phyloP scores from a whole-genome alignment of 2,888 invertebrate species.

The Thymelicus lineola region DNA sequence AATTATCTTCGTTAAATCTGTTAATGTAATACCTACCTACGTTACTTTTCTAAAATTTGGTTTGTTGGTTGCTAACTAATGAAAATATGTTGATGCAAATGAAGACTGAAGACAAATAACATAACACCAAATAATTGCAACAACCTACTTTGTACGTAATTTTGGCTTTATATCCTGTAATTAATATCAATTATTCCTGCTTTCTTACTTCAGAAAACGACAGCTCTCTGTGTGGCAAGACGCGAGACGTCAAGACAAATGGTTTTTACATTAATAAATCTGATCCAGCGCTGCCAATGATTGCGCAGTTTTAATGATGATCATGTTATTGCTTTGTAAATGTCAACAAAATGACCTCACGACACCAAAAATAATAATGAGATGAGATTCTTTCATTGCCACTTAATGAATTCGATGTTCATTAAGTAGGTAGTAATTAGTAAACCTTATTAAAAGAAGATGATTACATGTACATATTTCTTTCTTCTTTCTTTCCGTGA shows the following conservation, averaged over 20 bases:
- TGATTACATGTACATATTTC: too few relatives aligned
- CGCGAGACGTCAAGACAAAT: too few relatives aligned
- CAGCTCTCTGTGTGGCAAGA: slow-evolving; percentile 30
- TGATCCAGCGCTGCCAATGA: slow-evolving; percentile 13
- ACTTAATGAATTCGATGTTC: too few relatives aligned
- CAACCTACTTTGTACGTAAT: slow-evolving; percentile 6
- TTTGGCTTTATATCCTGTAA: slow-evolving; percentile 11
- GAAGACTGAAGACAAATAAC: background rate
- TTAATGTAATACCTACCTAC: too few relatives aligned
- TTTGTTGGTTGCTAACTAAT: too few relatives aligned
- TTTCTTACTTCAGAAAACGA: slow-evolving; percentile 20
- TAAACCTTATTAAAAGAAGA: too few relatives aligned
- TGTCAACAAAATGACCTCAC: slow-evolving; percentile 33
- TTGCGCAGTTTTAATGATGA: slow-evolving; percentile 21
- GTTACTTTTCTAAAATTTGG: too few relatives aligned
- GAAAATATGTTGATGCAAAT: too few relatives aligned
- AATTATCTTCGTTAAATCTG: too few relatives aligned
- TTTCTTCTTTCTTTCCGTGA: too few relatives aligned
- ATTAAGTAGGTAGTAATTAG: too few relatives aligned
- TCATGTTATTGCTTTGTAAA: slow-evolving; percentile 25
- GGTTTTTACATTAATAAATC: slow-evolving; percentile 24
- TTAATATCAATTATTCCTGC: slow-evolving; percentile 32
- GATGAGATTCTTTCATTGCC: too few relatives aligned
- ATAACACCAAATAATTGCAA: background rate
- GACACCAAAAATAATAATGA: slow-evolving; percentile 28